Evolutionary conservation across 1,140 invertebrate species (phyloP).

Genomic region (Drosophila baimaii): DNA sequence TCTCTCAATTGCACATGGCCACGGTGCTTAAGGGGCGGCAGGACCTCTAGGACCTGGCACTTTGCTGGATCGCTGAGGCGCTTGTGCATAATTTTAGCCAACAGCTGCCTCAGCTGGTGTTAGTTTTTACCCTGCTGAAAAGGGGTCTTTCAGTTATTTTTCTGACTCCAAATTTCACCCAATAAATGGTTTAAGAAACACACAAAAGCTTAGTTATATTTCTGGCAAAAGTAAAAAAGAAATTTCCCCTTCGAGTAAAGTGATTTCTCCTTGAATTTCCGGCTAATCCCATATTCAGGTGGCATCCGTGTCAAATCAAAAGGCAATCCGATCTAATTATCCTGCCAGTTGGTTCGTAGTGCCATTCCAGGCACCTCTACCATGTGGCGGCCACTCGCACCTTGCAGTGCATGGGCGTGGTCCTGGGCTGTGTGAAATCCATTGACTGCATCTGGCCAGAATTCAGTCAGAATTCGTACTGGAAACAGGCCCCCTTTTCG

Average conservation of each 20-base stretch:
- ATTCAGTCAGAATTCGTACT: constrained; percentile 10
- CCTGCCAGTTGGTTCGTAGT: background rate
- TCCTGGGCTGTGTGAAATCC: constrained; percentile 14
- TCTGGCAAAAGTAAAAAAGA: background rate
- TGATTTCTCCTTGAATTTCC: background rate
- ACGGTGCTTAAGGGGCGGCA: background rate
- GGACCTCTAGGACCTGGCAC: constrained; percentile 39
- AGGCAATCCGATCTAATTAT: constrained; percentile 9
- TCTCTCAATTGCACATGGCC: constrained; percentile 50
- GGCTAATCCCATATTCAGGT: background rate
- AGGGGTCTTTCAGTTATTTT: too few relatives aligned
- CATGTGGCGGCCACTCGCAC: background rate
- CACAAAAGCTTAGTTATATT: background rate
- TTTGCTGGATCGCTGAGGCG: constrained; percentile 48
- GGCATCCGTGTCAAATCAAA: too few relatives aligned
- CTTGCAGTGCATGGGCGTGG: background rate
- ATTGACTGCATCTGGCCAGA: constrained; percentile 20
- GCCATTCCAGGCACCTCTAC: background rate
- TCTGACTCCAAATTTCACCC: too few relatives aligned
- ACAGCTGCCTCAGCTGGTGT: constrained; percentile 4
- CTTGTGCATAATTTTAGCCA: constrained; percentile 64
- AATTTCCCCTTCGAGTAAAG: background rate
- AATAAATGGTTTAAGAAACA: too few relatives aligned
- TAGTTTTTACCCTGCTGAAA: too few relatives aligned
- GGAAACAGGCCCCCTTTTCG: background rate